Evolutionary conservation across 2,797 vertebrate genomes (phyloP), one percentile per base, ranked within the genome.

Genomic region (Buceros bicornis): DNA sequence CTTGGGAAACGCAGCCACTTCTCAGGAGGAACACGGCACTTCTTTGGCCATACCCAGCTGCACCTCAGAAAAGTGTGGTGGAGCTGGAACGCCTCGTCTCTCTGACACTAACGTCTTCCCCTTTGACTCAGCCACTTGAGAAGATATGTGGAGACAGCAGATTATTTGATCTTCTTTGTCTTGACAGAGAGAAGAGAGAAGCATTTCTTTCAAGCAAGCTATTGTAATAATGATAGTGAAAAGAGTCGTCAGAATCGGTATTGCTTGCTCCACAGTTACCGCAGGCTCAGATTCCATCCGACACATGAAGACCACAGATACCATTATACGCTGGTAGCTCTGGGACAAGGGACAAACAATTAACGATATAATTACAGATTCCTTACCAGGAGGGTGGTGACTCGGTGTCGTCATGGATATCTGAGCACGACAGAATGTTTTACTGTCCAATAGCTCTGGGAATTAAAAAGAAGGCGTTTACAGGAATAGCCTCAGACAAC

Each of bases 391-490:
- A 72, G 97, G 96, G 82, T 98, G 98, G 91, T 98, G 98, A 90
- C 74, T 95, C 7, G 97, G 61, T 92, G 98, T 81, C 29, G 95
- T 97, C 96, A 97, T 97, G 64, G 98, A 98, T 94, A 98, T 97
- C 93, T 98, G 98, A 93, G 97, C 97, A 89, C 98, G 96, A 81
- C 98, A 98, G 91, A 98, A 98, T 13, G 97, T 91, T 97, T 98
- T 98, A 93, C 98, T 98, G 76, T 98, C 98, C 93, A 98, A 85
- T 82, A 98, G 85, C 74, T 98, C 98, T 98, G 94, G 16, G 80
- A 57, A 92, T 86, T 79, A 94, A 90, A 94, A 74, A 95, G 72
- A 87, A 71, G 56, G 72, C 3, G 3, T 65, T 93, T 93, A 82
- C 94, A 81, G 31, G 71, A 94, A 67, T n/a, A 65, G 66, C 66